Evolutionary conservation across 2,113 vertebrate species (phyloP).

Genomic region (Lycaon pictus): DNA sequence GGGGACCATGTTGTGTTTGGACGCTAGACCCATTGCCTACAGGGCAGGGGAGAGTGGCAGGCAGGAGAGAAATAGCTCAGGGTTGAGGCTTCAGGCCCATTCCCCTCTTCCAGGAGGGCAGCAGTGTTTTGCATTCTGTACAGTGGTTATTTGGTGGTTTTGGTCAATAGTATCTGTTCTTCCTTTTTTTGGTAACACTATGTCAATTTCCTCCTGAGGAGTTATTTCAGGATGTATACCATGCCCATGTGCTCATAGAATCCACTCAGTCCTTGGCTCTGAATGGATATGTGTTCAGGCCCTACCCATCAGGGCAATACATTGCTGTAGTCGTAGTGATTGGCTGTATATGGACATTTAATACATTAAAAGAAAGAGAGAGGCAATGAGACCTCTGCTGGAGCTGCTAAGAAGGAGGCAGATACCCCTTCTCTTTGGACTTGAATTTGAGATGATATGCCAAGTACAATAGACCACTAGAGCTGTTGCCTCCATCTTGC

Average conservation of each 20-base stretch:
- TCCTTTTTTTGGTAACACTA: neutral
- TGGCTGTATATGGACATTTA: neutral
- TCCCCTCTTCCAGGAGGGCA: neutral
- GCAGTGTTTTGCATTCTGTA: neutral
- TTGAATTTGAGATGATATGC: neutral
- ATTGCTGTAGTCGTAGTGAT: neutral
- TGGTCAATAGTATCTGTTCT: neutral
- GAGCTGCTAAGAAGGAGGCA: neutral
- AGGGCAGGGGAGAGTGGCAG: conserved; percentile 63
- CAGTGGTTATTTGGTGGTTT: neutral
- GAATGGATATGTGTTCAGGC: neutral
- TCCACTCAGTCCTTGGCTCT: neutral
- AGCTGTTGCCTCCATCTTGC: neutral
- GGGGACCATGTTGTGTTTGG: conserved; percentile 77
- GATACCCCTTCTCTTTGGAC: neutral
- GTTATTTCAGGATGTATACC: neutral
- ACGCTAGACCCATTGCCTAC: conserved; percentile 60
- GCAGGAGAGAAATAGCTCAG: conserved; percentile 1
- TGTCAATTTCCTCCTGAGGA: neutral
- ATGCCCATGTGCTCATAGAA: neutral
- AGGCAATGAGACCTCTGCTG: neutral
- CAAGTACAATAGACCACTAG: fast-evolving
- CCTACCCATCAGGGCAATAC: neutral
- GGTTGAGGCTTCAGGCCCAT: neutral
- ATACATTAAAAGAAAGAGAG: neutral